Evolutionary conservation across 2,797 vertebrate genomes (phyloP), one percentile per base, ranked within the genome.

Genomic region (Microchirus variegatus): DNA sequence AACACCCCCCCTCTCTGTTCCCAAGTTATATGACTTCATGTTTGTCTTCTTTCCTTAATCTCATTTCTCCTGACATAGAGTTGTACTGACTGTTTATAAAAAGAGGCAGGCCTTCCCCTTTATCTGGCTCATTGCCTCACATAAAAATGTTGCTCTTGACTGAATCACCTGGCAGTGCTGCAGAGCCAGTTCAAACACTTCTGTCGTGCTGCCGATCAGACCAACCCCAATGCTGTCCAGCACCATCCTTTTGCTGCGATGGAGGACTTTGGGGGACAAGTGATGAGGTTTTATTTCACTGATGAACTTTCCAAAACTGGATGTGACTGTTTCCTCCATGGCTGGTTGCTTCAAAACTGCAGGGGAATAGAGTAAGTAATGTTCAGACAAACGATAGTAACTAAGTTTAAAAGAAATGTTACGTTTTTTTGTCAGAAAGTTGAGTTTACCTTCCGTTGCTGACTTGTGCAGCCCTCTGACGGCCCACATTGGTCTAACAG

Each of bases 231-330:
- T 90, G 90, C 87, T 96, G 90, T 97, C 96, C 5, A 96, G 87
- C 75, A 96, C 91, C 96, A 96, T 97, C 53, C 96, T 92, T 73
- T 96, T 96, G 79, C 95, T 96, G 40, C 94, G 90, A n/a, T 90
- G 88, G 14, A 93, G 67, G 61, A 94, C 92, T 0, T 76, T 72
- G 0, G 91, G 74, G 3, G 94, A 92, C 68, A 96, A 77, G 22
- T 94, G 93, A 51, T 90, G 87, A 0, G 94, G 90, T 37, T 67
- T 85, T 0, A 92, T 80, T 0, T 82, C 87, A 0, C 88, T 87
- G 85, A 97, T 93, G 82, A 97, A 97, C 40, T 79, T 91, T 13
- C 94, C 94, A 51, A 95, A 96, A 72, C 93, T 96, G 83, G 82
- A 74, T 6, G 95, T 96, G 61, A 96, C 92, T 0, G 92, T 92